Percentiles rank a stretch among this genome's conserved stretches.
phyloP scores from a whole-genome alignment of 1,140 invertebrate genomes.

The Scylla paramamosain region DNA sequence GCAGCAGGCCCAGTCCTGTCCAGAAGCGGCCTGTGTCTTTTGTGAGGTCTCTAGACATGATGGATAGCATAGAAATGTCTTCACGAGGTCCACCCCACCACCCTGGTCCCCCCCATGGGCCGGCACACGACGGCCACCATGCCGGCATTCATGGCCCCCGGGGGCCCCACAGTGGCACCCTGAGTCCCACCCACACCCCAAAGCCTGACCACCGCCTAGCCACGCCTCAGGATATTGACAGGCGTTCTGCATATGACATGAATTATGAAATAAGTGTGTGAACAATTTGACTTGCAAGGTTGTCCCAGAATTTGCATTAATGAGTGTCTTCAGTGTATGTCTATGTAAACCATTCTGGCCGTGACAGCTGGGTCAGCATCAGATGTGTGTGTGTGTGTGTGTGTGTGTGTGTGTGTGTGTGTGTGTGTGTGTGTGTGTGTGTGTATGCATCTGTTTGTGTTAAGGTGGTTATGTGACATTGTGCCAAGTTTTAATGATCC shows the following conservation, averaged over 20 bases:
- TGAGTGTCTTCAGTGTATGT: slow-evolving; percentile 65
- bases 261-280: slow-evolving; percentile 76
- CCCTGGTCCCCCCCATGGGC: slow-evolving; percentile 26
- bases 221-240: slow-evolving; percentile 68
- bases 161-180: slow-evolving; percentile 76
- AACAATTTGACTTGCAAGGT: slow-evolving; percentile 41
- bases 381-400: slow-evolving; percentile 14
- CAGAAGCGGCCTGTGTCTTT: slow-evolving; percentile 92
- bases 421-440: slow-evolving; percentile 36
- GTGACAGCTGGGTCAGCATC: slow-evolving; percentile 58
- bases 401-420: background rate
- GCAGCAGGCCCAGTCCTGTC: slow-evolving; percentile 77
- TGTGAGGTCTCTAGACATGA: slow-evolving; percentile 94
- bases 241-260: slow-evolving; percentile 69
- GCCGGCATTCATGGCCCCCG: slow-evolving; percentile 77
- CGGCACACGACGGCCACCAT: slow-evolving; percentile 56
- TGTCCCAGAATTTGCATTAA: background rate
- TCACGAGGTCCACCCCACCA: slow-evolving; percentile 55
- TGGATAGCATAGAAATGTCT: slow-evolving; percentile 82
- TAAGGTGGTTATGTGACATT: slow-evolving; percentile 66
- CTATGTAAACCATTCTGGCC: slow-evolving; percentile 49
- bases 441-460: slow-evolving; percentile 14
- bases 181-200: slow-evolving; percentile 68
- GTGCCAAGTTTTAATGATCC: slow-evolving; percentile 63
- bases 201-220: slow-evolving; percentile 66